phyloP scores from a whole-genome alignment of 2,797 vertebrate genomes.

The Enteromius treurensis region DNA sequence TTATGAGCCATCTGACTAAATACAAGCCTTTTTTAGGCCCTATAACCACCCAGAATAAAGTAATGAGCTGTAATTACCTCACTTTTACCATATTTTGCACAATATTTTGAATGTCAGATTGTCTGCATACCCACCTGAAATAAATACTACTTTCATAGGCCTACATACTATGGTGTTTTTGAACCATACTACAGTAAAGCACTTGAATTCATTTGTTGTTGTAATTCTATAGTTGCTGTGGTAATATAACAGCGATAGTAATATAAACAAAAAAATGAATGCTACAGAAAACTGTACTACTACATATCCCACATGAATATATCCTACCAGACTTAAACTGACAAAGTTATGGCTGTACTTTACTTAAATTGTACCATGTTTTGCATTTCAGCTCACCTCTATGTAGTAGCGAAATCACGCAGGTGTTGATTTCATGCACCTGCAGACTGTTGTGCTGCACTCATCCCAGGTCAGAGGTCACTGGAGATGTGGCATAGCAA shows the following conservation, averaged over 20 bases:
- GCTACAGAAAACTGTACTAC: too few relatives aligned
- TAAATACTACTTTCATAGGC: too few relatives aligned
- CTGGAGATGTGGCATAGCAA: conserved; percentile 51
- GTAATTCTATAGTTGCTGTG: too few relatives aligned
- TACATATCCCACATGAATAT: too few relatives aligned
- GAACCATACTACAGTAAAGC: too few relatives aligned
- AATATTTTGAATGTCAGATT: background rate
- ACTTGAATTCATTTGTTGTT: too few relatives aligned
- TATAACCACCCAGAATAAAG: background rate
- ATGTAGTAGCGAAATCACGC: background rate
- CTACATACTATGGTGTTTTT: too few relatives aligned
- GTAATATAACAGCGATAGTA: too few relatives aligned
- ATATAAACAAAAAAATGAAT: too few relatives aligned
- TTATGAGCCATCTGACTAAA: background rate
- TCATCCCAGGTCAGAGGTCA: conserved; percentile 51
- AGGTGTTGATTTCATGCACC: background rate
- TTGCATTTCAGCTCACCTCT: background rate
- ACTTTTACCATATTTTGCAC: background rate
- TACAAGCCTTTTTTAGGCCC: background rate
- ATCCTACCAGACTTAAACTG: too few relatives aligned
- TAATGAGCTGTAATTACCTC: background rate
- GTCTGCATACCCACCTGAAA: background rate
- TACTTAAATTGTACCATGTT: background rate
- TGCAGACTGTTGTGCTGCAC: conserved; percentile 62
- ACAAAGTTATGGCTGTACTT: background rate